phyloP scores from a whole-genome alignment of 2,888 invertebrate genomes.

The Thymelicus lineola region DNA sequence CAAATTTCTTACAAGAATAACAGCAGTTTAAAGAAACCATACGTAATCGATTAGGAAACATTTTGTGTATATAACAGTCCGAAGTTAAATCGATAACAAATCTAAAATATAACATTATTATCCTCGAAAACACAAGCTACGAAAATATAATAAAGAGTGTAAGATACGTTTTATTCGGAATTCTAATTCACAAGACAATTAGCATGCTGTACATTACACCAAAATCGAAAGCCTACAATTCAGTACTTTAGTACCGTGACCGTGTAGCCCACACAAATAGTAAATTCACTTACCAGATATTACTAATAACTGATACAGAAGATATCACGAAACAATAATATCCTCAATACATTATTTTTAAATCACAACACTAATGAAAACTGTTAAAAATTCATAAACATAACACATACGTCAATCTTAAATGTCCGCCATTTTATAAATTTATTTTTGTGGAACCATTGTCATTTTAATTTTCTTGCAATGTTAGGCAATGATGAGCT shows the following conservation, averaged over 20 bases:
- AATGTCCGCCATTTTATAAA: conserved; percentile 79
- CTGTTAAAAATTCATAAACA: conserved; percentile 68
- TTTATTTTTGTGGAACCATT: conserved; percentile 48
- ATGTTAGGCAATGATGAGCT: background rate
- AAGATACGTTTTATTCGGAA: background rate
- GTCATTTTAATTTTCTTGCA: conserved; percentile 32
- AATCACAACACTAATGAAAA: conserved; percentile 56
- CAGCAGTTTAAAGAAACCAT: conserved; percentile 14
- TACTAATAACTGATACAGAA: conserved; percentile 16
- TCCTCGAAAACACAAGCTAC: background rate
- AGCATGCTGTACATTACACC: conserved; percentile 5
- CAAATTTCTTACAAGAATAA: conserved; percentile 25
- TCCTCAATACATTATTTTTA: conserved; percentile 66
- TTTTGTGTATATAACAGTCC: conserved; percentile 8
- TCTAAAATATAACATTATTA: background rate
- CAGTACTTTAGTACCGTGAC: conserved; percentile 39
- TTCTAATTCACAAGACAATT: conserved; percentile 2
- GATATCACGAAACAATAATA: conserved; percentile 37
- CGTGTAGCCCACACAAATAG: conserved; percentile 1
- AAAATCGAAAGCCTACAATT: conserved; percentile 64
- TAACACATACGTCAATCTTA: conserved; percentile 81
- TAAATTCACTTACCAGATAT: conserved; percentile 27
- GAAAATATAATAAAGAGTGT: background rate
- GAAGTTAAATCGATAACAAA: background rate
- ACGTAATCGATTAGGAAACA: conserved; percentile 34